Evolutionary conservation across 2,797 vertebrate species (phyloP).

Genomic region (Glyptemys insculpta): DNA sequence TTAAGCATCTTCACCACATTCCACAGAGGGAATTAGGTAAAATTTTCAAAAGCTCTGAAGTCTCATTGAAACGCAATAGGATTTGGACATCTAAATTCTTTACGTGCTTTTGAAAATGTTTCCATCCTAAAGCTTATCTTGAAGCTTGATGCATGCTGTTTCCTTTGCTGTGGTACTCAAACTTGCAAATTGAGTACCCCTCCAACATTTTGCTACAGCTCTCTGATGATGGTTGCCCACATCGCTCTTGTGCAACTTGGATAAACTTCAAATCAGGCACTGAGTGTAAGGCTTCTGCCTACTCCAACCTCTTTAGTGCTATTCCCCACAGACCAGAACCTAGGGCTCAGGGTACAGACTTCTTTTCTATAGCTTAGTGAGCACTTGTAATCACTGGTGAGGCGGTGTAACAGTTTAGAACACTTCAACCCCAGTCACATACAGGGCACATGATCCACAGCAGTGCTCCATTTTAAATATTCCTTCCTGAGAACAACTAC

Average conservation of each 20-base stretch:
- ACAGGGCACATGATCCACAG: background rate
- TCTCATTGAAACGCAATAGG: background rate
- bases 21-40: background rate
- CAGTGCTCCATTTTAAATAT: rapidly evolving
- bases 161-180: background rate
- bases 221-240: background rate
- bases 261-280: background rate
- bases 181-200: background rate
- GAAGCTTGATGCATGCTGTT: background rate
- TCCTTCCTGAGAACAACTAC: background rate
- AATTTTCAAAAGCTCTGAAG: background rate
- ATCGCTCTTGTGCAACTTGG: background rate
- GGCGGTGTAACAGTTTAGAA: background rate
- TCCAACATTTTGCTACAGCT: background rate
- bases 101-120: background rate
- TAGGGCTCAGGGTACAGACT: background rate
- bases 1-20: background rate
- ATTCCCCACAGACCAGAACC: background rate
- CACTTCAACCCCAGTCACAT: background rate
- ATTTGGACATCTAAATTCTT: background rate
- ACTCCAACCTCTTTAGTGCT: background rate
- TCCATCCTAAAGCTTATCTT: background rate
- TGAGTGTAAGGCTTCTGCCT: background rate
- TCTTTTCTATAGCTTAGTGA: background rate
- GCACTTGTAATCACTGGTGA: background rate